Evolutionary conservation across 2,797 vertebrate genomes (phyloP), one percentile per base, ranked within the genome.

Genomic region (Rhynchonycteris naso): DNA sequence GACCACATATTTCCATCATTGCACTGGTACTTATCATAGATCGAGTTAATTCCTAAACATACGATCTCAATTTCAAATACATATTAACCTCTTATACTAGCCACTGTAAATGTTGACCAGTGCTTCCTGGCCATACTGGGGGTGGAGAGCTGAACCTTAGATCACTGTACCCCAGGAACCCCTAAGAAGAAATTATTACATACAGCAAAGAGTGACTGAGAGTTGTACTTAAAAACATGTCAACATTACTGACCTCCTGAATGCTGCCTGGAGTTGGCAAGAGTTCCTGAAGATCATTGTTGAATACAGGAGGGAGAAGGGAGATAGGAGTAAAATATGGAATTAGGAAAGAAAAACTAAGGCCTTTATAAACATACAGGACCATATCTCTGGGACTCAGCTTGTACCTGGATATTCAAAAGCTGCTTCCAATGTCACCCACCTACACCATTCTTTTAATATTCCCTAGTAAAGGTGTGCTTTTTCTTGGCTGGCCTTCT

Each of bases 401-500:
- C 5, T 86, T 47, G 22, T 84, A 65, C 59, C 63, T 78, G 63
- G 19, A 72, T 86, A 68, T 96, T 72, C 33, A 71, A 95, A 72
- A 79, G 26, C 66, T 69, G 13, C n/a, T 74, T 84, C 56, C 5
- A 4, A n/a, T 76, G 43, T 35, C 30, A 35, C 15, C 38, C 0
- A 11, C 14, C 5, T 22, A 5, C 18, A 78, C 33, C 61, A 30
- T 85, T 71, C 63, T 88, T 43, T 68, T 82, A 78, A 76, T 93
- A 69, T 65, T 80, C 59, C 47, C 54, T 74, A 8, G 54, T 63
- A 76, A 75, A 95, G 43, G 11, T 5, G 15, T 86, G 5, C n/a
- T 86, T 81, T 88, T 93, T 54, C 76, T 54, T 68, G 15, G 0
- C 26, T 94, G 59, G 47, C 12, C 65, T 91, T 93, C 76, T 94